Base-by-base conservation (phyloP, 2,113 vertebrate species). In the Thalassoma bifasciatum region DNA sequence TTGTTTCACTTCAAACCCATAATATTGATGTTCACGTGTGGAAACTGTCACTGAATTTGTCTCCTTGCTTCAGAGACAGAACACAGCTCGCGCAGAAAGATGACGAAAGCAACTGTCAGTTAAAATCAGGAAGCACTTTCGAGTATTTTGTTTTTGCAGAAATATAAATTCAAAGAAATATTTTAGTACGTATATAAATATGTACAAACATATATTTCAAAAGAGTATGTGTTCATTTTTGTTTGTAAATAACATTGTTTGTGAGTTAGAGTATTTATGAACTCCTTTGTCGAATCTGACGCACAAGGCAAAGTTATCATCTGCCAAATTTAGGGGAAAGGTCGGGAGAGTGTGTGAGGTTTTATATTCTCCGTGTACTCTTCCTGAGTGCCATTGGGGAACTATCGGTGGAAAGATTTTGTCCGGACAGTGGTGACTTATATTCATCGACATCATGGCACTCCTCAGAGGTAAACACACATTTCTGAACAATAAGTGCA, bases 391-490 rank as follows among this genome's bases (percentile, higher is more conserved):
- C 2, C n/a, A 65, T 13, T 46, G 38, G 56, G 54, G 72, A 16
- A 3, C 52, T 9, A 8, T 7, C 9, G 0, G 16, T 9, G 2
- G 1, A n/a, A 40, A 22, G 51, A n/a, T 59, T 16, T 24, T 8
- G 23, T 57, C 57, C 37, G 24, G 72, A 72, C 75, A 58, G 46
- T 47, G 19, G 36, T 46, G 23, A 23, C 50, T 44, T 59, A 58
- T 69, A 58, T 69, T 14, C 65, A 66, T 22, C 37, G 42, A 12
- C 72, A 76, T 58, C 37, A 95, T 95, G 94, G 84, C 93, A 14
- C 92, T 95, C 26, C 77, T 94, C 36, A 90, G 94, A 95, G 93
- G 94, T 94, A 92, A 91, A 71, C 7, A 42, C 10, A 14, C 9
- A 42, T 30, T 30, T 30, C 30, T n/a, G n/a, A n/a, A n/a, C n/a